Conservation (phyloP, 2,113 vertebrate genomes). For the Cyphomyrus discorhynchus region DNA sequence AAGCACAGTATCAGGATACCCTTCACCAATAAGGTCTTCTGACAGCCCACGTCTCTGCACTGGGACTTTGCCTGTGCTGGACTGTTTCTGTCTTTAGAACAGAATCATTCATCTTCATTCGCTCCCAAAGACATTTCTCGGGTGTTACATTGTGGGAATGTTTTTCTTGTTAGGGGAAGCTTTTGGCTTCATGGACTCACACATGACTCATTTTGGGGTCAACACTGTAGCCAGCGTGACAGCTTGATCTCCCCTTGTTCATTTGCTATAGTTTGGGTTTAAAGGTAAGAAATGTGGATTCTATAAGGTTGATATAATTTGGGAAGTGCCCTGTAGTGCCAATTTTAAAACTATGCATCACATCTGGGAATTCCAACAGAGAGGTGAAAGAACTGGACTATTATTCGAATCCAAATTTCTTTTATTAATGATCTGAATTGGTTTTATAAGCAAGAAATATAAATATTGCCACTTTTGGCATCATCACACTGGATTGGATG, state of each 20-base stretch:
- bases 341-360: background rate
- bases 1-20: slow-evolving; percentile 61
- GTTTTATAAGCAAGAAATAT: background rate
- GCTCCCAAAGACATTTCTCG: background rate
- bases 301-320: background rate
- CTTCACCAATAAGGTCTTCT: slow-evolving; percentile 46
- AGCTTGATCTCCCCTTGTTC: background rate
- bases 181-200: background rate
- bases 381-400: background rate
- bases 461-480: background rate
- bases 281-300: background rate
- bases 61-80: background rate
- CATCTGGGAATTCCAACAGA: background rate
- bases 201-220: background rate
- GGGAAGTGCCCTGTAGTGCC: background rate
- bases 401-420: background rate
- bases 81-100: background rate
- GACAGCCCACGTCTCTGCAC: background rate
- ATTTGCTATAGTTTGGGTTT: background rate
- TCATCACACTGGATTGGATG: background rate
- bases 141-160: background rate
- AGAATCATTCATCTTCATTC: background rate
- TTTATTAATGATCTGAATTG: background rate
- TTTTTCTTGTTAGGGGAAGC: background rate
- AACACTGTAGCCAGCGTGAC: background rate